Evolutionary conservation across 2,888 invertebrate genomes (phyloP).

Genomic region (Andrena fulva): DNA sequence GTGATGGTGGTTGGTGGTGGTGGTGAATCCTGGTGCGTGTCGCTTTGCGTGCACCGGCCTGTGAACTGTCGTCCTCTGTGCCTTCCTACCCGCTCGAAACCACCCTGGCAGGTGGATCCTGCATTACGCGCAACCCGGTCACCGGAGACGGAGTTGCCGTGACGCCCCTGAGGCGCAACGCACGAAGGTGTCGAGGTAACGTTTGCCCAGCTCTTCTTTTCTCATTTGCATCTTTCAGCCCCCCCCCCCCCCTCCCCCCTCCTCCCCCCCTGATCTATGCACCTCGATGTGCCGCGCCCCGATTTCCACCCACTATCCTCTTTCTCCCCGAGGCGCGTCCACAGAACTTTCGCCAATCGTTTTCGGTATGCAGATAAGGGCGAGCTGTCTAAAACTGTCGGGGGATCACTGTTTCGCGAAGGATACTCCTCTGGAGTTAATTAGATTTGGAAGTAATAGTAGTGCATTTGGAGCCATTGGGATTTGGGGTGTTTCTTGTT

Average conservation of each 20-base stretch:
- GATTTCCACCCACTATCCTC: not conserved
- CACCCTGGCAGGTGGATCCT: slow-evolving; percentile 81
- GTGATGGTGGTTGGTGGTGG: slow-evolving; percentile 32
- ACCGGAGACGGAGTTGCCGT: slow-evolving; percentile 88
- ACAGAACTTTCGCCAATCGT: not conserved
- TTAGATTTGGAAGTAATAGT: not conserved
- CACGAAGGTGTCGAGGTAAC: slow-evolving; percentile 84
- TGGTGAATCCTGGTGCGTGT: slow-evolving; percentile 66
- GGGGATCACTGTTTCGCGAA: not conserved
- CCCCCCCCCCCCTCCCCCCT: not conserved
- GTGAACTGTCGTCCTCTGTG: slow-evolving; percentile 61
- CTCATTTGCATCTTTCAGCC: slow-evolving; percentile 23
- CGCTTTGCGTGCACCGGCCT: slow-evolving; percentile 68
- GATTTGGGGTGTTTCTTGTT: not conserved
- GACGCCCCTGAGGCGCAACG: slow-evolving; percentile 85
- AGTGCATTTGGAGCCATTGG: not conserved
- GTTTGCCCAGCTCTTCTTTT: slow-evolving; percentile 41
- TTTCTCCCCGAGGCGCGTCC: not conserved
- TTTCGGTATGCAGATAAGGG: not conserved
- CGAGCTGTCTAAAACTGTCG: not conserved
- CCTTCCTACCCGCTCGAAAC: slow-evolving; percentile 63
- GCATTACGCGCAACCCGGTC: slow-evolving; percentile 88
- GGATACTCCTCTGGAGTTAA: not conserved
- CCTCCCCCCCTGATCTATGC: too few species aligned
- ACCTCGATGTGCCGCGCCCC: too few species aligned